A percentile compares a stretch with the other conserved stretches of the same genome.
Evolutionary conservation across 2,888 invertebrate genomes (phyloP).

Genomic region (Meghimatium bilineatum): DNA sequence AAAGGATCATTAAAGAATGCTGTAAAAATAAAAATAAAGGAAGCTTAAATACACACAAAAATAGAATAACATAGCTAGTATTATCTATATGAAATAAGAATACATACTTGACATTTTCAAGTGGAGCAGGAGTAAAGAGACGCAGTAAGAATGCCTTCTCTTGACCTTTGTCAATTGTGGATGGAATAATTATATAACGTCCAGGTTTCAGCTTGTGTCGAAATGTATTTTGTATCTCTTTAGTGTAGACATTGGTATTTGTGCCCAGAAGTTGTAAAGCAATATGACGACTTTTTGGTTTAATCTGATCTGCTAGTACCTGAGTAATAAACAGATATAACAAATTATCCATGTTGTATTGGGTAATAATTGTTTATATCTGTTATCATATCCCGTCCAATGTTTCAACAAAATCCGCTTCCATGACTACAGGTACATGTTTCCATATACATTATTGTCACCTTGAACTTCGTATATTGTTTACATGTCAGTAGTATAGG

Average conservation of each 20-base stretch:
- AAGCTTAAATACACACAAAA: too few species aligned
- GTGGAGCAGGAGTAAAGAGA: slow-evolving; percentile 60
- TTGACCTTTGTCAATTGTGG: slow-evolving; percentile 59
- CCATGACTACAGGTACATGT: too few species aligned
- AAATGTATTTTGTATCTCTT: slow-evolving; percentile 58
- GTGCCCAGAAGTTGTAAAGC: slow-evolving; percentile 58
- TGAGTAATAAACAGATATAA: slow-evolving; percentile 32
- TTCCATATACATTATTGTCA: too few species aligned
- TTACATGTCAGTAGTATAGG: too few species aligned
- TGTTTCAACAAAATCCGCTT: too few species aligned
- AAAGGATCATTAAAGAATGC: too few species aligned
- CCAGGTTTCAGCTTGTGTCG: slow-evolving; percentile 64
- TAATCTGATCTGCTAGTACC: slow-evolving; percentile 54
- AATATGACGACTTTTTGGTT: slow-evolving; percentile 25
- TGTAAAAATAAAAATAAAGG: too few species aligned
- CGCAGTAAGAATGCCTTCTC: slow-evolving; percentile 67
- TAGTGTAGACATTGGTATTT: slow-evolving; percentile 61
- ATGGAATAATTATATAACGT: slow-evolving; percentile 63
- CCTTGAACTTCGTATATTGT: too few species aligned
- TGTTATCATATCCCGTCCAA: too few species aligned
- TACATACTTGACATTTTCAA: slow-evolving; percentile 59
- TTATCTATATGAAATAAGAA: neutral
- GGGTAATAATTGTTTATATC: too few species aligned
- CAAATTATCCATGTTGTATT: too few species aligned
- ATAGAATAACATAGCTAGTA: too few species aligned